Conservation (phyloP, 2,113 vertebrate genomes). For the Kobus ellipsiprymnus region DNA sequence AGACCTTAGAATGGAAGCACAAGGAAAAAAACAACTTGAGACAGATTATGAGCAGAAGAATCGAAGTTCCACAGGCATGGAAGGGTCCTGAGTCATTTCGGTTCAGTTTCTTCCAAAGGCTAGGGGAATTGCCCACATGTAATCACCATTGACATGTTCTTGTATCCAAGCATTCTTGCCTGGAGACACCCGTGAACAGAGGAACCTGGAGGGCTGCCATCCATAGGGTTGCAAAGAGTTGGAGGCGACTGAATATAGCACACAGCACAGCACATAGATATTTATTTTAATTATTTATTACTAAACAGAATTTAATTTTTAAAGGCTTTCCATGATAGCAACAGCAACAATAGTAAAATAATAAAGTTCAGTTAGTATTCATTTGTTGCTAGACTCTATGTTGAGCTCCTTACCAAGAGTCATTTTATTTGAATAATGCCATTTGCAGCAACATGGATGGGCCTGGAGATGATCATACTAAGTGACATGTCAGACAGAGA, state of each 20-base stretch:
- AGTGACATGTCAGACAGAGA: not conserved
- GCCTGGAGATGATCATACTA: not conserved
- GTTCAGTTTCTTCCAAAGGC: not conserved
- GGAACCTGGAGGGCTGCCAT: not conserved
- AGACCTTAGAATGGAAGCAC: constrained; percentile 10
- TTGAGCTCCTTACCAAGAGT: not conserved
- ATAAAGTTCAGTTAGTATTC: not conserved
- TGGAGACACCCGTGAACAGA: not conserved
- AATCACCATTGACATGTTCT: not conserved
- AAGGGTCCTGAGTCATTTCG: not conserved
- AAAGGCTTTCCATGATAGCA: not conserved
- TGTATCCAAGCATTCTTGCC: not conserved
- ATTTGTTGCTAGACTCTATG: not conserved
- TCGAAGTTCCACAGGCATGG: not conserved
- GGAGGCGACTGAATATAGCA: not conserved
- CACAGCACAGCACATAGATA: not conserved
- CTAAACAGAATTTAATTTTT: not conserved
- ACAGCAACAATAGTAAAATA: not conserved
- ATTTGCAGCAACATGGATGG: not conserved
- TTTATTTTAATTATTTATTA: not conserved
- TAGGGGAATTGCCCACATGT: not conserved
- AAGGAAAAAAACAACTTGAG: not conserved
- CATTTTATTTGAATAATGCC: not conserved
- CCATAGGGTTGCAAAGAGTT: not conserved
- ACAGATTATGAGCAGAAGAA: not conserved